Evolutionary conservation across 2,113 vertebrate genomes (phyloP), one percentile per base, ranked within the genome.

Genomic region (Ia io): DNA sequence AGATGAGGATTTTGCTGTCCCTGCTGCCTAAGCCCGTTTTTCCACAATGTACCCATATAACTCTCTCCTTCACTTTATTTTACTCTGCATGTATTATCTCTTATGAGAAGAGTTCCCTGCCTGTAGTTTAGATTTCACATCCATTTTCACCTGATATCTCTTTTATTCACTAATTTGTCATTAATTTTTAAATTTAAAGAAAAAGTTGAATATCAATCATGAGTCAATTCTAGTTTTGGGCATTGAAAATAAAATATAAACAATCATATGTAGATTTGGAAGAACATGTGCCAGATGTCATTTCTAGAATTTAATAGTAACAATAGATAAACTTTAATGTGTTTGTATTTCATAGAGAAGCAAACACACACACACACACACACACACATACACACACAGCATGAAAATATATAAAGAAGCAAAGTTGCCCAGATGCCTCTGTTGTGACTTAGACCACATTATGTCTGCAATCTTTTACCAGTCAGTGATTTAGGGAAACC

Each of bases 151-250:
- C 32, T 76, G 25, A 9, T 73, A 3, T 70, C 22, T 0, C 18
- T 79, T 59, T 53, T 51, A 77, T 77, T 61, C 23, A 78, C 40
- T 63, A 28, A 63, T 32, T 86, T 30, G 42, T 65, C 18, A 84
- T 80, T 88, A 2, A 51, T 32, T 73, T 80, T 82, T 80, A 93
- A 37, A 35, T 32, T 87, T n/a, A 42, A 90, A 69, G 76, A 63
- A 87, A 51, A 85, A 63, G 25, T 30, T 77, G 23, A 89, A 42
- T 56, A 74, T n/a, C 12, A 42, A 56, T 42, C 5, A 1, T 65
- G 9, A 92, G n/a, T 70, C 17, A 56, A 51, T 56, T 16, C 10
- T 32, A 84, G 14, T 71, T 69, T 77, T 16, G 59, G 20, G 22
- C 37, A 40, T 59, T 32, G 53, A 32, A 23, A 93, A 83, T 42